Evolutionary conservation across 1,140 invertebrate species (phyloP).

Genomic region (Mercenaria mercenaria): DNA sequence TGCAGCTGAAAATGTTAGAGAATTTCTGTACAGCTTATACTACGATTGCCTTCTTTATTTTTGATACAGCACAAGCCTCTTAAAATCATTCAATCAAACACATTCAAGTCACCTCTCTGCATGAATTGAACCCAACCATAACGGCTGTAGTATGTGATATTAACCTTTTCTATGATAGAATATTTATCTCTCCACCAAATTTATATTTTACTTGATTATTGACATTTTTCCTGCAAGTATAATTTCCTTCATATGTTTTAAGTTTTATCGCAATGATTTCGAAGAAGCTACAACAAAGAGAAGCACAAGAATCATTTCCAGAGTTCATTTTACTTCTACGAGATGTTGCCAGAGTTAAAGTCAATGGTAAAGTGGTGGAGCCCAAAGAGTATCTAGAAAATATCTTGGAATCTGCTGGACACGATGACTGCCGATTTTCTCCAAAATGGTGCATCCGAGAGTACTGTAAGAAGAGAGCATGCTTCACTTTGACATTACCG

Average conservation of each 20-base stretch:
- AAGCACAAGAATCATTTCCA: not conserved
- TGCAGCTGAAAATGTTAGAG: too few species aligned
- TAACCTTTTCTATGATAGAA: too few species aligned
- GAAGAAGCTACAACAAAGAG: not conserved
- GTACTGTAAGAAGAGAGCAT: not conserved
- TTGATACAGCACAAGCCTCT: too few species aligned
- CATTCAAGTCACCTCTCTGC: too few species aligned
- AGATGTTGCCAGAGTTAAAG: not conserved
- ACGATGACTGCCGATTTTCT: not conserved
- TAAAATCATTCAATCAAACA: too few species aligned
- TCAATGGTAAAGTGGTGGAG: not conserved
- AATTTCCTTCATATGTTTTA: not conserved
- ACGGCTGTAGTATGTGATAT: too few species aligned
- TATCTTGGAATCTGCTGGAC: not conserved
- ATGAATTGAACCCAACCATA: too few species aligned
- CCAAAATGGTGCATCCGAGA: not conserved
- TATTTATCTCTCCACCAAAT: too few species aligned
- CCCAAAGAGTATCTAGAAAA: not conserved
- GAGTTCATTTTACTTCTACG: not conserved
- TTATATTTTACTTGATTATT: too few species aligned
- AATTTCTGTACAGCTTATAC: too few species aligned
- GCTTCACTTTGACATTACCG: not conserved
- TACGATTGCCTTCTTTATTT: too few species aligned
- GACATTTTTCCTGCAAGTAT: too few species aligned
- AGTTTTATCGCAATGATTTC: not conserved